phyloP scores from a whole-genome alignment of 2,113 vertebrate species.

The Trogon melanurus region DNA sequence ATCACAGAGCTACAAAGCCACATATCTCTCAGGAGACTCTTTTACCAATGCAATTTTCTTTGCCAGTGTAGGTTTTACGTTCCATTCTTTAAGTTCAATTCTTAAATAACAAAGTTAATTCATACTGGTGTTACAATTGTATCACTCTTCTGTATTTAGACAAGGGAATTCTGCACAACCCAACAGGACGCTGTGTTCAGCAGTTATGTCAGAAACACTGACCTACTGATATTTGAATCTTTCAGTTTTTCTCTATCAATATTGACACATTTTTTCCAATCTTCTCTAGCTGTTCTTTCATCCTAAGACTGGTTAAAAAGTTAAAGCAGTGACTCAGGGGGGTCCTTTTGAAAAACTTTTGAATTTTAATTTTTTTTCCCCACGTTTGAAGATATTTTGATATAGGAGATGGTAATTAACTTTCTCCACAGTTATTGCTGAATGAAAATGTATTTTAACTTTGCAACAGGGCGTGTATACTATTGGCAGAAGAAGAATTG shows the following conservation, averaged over 20 bases:
- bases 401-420: background rate
- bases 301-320: background rate
- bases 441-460: background rate
- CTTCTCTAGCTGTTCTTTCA: background rate
- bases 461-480: background rate
- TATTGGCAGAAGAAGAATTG: background rate
- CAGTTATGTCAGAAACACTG: background rate
- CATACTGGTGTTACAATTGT: background rate
- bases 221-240: background rate
- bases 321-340: background rate
- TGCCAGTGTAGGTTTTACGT: background rate
- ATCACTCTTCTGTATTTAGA: background rate
- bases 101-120: background rate
- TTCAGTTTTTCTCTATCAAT: background rate
- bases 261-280: background rate
- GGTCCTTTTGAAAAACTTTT: background rate
- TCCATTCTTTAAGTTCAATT: background rate
- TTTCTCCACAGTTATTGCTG: background rate
- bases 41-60: background rate
- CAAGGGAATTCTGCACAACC: background rate
- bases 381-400: accelerated
- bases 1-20: background rate
- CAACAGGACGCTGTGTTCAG: background rate
- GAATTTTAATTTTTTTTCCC: background rate
- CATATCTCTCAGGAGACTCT: background rate